Evolutionary conservation across 2,888 invertebrate species (phyloP), one percentile per base, ranked within the genome.

Genomic region (Subacronicta megacephala): DNA sequence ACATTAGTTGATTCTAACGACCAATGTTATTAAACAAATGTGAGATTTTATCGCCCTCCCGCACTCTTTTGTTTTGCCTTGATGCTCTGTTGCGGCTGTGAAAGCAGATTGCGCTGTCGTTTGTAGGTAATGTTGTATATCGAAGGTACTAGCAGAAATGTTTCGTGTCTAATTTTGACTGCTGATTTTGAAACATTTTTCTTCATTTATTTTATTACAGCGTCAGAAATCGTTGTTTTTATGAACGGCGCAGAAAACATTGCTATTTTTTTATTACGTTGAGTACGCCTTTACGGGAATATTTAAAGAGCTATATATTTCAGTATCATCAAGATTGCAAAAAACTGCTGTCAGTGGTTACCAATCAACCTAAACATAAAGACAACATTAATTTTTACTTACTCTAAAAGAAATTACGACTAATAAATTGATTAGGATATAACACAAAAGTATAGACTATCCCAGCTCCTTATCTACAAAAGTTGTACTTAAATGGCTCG

Each of bases 11-110:
- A 85, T 87, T 87, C 85, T 91, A 92, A 93, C 89, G 92, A 91
- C 88, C 79, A 79, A 84, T 85, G 90, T 86, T 92, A 92, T 92
- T 92, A 93, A 89, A 90, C 90, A 90, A 93, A 89, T 89, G 90
- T 65, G 82, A 89, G 81, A 87, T 90, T 92, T 93, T 88, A 90
- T 93, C 92, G 92, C 90, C 80, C 81, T 71, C 72, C 72, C 77
- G 78, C 82, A 84, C 87, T 87, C 84, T 85, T 89, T 88, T 89
- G 88, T 90, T 90, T 86, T 79, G 74, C 70, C 73, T 77, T 71
- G 80, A 79, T 68, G 78, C 65, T 78, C 72, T 66, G 76, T 75
- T 67, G 77, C 68, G 53, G 67, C 79, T 84, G 87, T 88, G 90
- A 93, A 90, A 89, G 89, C 85, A 80, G 81, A 82, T 80, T 78